Evolutionary conservation across 1,140 invertebrate species (phyloP).

Genomic region (Muscidifurax raptorellus): DNA sequence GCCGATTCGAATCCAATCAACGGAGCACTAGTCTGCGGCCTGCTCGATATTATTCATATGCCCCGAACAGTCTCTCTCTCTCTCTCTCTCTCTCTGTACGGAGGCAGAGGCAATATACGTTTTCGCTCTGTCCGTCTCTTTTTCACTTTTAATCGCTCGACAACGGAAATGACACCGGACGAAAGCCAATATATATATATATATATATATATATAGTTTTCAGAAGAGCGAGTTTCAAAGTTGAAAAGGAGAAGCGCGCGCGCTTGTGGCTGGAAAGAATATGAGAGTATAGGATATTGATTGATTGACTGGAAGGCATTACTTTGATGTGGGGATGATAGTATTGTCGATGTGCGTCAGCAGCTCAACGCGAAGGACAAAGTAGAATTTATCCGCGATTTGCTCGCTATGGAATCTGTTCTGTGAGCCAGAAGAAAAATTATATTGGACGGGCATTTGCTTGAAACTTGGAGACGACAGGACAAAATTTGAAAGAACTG

Average conservation of each 20-base stretch:
- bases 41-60: constrained; percentile 68
- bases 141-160: constrained; percentile 33
- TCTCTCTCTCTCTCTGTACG: background rate
- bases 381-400: background rate
- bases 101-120: constrained; percentile 66
- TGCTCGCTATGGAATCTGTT: background rate
- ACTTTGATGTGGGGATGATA: background rate
- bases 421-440: too few relatives aligned
- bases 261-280: background rate
- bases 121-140: constrained; percentile 51
- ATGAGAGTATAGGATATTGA: background rate
- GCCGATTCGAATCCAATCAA: constrained; percentile 70
- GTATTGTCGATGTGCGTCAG: background rate
- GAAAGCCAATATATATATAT: background rate
- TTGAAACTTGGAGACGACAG: too few relatives aligned
- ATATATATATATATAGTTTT: background rate
- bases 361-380: background rate
- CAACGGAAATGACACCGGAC: constrained; percentile 51
- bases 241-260: background rate
- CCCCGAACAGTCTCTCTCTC: constrained; percentile 49
- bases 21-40: constrained; percentile 57
- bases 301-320: background rate
- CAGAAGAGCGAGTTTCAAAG: background rate
- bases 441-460: too few relatives aligned
- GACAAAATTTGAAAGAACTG: too few relatives aligned